Percentiles rank a stretch among this genome's conserved stretches.
These are phyloP conservation scores for Cardiocondyla obscurior DNA, from an alignment of 1,140 invertebrate species.

Conservation along the genomic window DNA sequence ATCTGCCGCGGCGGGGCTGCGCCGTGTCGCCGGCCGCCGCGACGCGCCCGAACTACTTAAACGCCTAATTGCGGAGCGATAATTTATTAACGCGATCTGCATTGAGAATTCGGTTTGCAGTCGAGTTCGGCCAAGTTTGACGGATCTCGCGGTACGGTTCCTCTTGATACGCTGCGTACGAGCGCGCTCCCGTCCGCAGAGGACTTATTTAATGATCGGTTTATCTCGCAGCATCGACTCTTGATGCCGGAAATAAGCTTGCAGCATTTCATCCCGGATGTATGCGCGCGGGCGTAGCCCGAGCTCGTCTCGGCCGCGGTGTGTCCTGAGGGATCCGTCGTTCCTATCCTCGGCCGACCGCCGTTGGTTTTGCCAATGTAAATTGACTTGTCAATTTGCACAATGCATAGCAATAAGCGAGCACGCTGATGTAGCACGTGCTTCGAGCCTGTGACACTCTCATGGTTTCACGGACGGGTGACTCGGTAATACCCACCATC, in stretches of 20 bases:
- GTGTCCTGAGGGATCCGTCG: conserved; percentile 45
- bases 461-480: conserved; percentile 45
- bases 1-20: background rate
- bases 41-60: background rate
- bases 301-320: conserved; percentile 37
- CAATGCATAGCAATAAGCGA: conserved; percentile 47
- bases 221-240: conserved; percentile 34
- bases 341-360: background rate
- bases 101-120: conserved; percentile 39
- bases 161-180: background rate
- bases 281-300: conserved; percentile 16
- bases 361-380: conserved; percentile 59
- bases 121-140: background rate
- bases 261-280: conserved; percentile 50
- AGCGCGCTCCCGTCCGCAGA: background rate
- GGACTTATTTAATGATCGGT: conserved; percentile 51
- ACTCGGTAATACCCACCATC: conserved; percentile 29
- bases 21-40: too few species aligned
- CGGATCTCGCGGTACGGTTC: background rate
- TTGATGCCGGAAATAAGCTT: conserved; percentile 53
- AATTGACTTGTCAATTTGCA: conserved; percentile 62
- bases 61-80: background rate
- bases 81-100: conserved; percentile 28
- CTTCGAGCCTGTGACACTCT: conserved; percentile 6
- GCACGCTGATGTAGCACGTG: conserved; percentile 46